A percentile compares a stretch with the other conserved stretches of the same genome.
Conservation (phyloP, 2,797 vertebrate genomes). For the Dromococcyx pavoninus region DNA sequence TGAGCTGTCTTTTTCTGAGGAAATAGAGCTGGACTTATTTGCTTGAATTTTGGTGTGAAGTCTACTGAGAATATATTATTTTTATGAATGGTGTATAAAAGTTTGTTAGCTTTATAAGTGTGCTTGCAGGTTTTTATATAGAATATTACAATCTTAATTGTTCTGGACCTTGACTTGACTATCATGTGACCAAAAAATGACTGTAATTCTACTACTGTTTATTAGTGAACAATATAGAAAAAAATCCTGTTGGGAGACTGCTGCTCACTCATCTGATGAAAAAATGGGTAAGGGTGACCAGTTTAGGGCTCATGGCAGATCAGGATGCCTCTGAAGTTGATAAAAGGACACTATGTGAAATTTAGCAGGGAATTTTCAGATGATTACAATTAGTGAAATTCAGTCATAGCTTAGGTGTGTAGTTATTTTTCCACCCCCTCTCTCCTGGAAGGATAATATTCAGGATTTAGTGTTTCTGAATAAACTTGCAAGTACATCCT, state of each 20-base stretch:
- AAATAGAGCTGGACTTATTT: not conserved
- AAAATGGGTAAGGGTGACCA: not conserved
- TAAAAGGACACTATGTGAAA: not conserved
- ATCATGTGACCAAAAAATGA: not conserved
- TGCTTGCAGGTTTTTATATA: not conserved
- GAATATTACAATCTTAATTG: not conserved
- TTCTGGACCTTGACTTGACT: not conserved
- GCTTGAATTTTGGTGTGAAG: not conserved
- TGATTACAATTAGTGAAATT: not conserved
- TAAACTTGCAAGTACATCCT: not conserved
- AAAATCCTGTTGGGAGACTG: not conserved
- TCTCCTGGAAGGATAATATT: not conserved
- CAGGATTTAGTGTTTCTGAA: not conserved
- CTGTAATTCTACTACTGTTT: not conserved
- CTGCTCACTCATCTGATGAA: not conserved
- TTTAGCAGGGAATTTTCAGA: not conserved
- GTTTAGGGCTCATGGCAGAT: not conserved
- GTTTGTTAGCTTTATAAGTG: not conserved
- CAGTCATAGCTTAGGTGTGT: accelerated
- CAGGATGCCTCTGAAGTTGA: not conserved
- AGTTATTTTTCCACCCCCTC: not conserved
- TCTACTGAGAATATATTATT: not conserved
- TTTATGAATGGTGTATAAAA: not conserved
- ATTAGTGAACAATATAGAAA: not conserved
- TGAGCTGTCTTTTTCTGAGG: not conserved